phyloP scores from a whole-genome alignment of 2,888 invertebrate genomes.

The Hedya salicella region DNA sequence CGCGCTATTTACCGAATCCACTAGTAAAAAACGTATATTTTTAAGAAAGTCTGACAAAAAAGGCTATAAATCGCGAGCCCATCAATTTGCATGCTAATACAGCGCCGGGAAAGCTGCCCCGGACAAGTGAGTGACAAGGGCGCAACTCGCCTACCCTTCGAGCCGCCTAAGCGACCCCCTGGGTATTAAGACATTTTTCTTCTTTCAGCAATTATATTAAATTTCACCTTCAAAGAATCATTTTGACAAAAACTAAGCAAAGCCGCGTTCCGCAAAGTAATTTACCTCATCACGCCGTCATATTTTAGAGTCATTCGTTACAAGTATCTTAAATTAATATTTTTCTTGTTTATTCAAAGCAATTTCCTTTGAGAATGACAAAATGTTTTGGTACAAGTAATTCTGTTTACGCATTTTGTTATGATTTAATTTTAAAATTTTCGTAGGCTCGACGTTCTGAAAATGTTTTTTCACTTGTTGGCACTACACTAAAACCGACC shows the following conservation, averaged over 20 bases:
- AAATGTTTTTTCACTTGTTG: neutral
- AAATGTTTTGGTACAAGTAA: slow-evolving; percentile 33
- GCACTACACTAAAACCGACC: neutral
- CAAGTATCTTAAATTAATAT: slow-evolving; percentile 39
- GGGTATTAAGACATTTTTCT: slow-evolving; percentile 74
- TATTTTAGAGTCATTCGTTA: slow-evolving; percentile 35
- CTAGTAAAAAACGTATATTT: slow-evolving; percentile 48
- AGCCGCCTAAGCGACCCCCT: slow-evolving; percentile 63
- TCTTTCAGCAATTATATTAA: slow-evolving; percentile 70
- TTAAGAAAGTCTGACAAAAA: slow-evolving; percentile 50
- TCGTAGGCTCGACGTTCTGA: neutral
- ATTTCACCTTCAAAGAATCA: slow-evolving; percentile 61
- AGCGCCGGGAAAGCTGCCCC: slow-evolving; percentile 54
- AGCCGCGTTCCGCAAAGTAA: slow-evolving; percentile 51
- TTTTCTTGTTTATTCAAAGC: slow-evolving; percentile 38
- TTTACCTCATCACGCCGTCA: slow-evolving; percentile 50
- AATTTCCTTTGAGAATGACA: slow-evolving; percentile 39
- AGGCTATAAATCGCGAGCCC: slow-evolving; percentile 62
- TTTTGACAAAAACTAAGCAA: slow-evolving; percentile 56
- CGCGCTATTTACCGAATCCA: slow-evolving; percentile 16
- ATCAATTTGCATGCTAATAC: slow-evolving; percentile 80
- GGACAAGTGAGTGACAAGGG: slow-evolving; percentile 78
- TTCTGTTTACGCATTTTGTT: slow-evolving; percentile 32
- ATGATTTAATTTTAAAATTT: slow-evolving; percentile 16
- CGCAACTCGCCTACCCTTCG: slow-evolving; percentile 60